A percentile compares a stretch with the other conserved stretches of the same genome.
These are phyloP conservation scores for Aleadryas rufinucha DNA, from an alignment of 2,113 vertebrate species.

Conservation along the genomic window DNA sequence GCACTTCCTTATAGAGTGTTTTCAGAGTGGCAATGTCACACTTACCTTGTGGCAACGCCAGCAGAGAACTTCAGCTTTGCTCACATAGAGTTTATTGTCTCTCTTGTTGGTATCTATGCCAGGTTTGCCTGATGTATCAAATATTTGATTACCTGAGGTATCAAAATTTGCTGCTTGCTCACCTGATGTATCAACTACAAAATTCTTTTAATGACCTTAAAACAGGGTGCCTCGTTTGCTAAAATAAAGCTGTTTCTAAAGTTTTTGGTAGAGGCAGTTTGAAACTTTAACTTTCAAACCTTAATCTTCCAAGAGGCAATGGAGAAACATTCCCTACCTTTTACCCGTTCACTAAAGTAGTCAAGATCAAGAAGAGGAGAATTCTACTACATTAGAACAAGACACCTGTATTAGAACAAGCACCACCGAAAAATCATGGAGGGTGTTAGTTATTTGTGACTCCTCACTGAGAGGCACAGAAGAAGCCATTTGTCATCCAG, in stretches of 20 bases:
- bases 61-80: neutral
- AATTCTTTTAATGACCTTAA: rapidly evolving
- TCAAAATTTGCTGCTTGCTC: neutral
- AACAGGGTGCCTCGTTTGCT: neutral
- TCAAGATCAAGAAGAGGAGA: neutral
- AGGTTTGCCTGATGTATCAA: neutral
- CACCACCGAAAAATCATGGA: neutral
- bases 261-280: neutral
- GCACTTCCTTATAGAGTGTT: neutral
- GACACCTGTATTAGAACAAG: neutral
- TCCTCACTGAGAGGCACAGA: neutral
- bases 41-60: rapidly evolving
- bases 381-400: neutral
- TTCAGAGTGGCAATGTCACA: neutral
- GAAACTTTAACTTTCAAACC: no score
- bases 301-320: neutral
- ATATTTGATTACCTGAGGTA: neutral
- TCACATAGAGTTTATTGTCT: neutral
- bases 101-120: rapidly evolving
- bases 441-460: neutral
- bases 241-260: neutral
- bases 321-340: neutral
- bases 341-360: rapidly evolving
- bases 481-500: neutral
- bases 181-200: neutral